Evolutionary conservation across 2,888 invertebrate genomes (phyloP).

Genomic region (Pycnomerus fuliginosus): DNA sequence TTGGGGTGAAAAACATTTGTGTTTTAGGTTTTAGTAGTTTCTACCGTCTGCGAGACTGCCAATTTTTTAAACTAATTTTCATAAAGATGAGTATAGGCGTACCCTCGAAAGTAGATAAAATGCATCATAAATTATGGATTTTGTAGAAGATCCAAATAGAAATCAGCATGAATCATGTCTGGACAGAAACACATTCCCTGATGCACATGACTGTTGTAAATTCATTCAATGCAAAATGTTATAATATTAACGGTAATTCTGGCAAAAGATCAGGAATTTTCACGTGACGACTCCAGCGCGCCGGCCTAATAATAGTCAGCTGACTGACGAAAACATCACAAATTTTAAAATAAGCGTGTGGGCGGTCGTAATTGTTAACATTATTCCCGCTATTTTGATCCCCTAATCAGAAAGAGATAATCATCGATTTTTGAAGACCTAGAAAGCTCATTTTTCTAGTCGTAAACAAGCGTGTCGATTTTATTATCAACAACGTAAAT

Average conservation of each 20-base stretch:
- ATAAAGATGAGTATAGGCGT: too few relatives aligned
- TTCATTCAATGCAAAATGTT: constrained; percentile 16
- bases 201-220: constrained; percentile 4
- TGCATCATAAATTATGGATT: too few relatives aligned
- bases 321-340: constrained; percentile 25
- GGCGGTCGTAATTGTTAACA: constrained; percentile 8
- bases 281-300: constrained; percentile 23
- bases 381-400: not conserved
- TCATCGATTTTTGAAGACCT: constrained; percentile 13
- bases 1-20: too few relatives aligned
- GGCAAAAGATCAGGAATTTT: constrained; percentile 27
- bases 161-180: too few relatives aligned
- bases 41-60: too few relatives aligned
- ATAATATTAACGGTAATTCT: constrained; percentile 18
- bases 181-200: too few relatives aligned
- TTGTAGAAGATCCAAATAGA: too few relatives aligned
- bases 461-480: not conserved
- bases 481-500: too few relatives aligned
- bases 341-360: constrained; percentile 21
- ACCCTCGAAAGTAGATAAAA: too few relatives aligned
- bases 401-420: not conserved
- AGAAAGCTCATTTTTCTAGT: not conserved
- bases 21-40: too few relatives aligned
- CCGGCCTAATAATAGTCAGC: constrained; percentile 26
- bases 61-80: too few relatives aligned